Base-by-base conservation (phyloP, 2,113 vertebrate genomes). In the Protomyctophum bolini region DNA sequence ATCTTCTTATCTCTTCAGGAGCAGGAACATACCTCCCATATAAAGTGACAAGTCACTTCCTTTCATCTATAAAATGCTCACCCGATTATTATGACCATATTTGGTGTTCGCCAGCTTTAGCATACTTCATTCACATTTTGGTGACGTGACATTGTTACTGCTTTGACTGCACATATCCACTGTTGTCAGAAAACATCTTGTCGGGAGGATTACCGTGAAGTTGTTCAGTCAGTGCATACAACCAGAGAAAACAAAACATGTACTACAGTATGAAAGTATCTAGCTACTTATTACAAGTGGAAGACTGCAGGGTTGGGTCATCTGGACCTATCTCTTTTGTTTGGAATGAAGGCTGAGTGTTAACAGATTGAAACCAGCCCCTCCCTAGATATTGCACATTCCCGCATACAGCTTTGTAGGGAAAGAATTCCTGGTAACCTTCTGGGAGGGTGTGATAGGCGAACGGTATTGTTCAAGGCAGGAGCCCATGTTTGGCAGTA, bases 391-490 rank as follows among this genome's bases (percentile, higher is more conserved):
- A 69, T 67, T 58, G 69, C 60, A 41, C 7, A 14, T 47, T 21
- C 21, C 21, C 21, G n/a, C n/a, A n/a, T 21, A 21, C 21, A 56
- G 11, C 72, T 73, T 71, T 84, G 72, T 70, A 55, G 75, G 73
- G 46, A 85, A 84, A 55, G 79, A 85, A 87, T 87, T 81, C 77
- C 45, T 65, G 62, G 69, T 68, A 58, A 66, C 61, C 66, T 77
- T 29, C 11, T 71, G 73, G 64, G 74, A 58, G 81, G 80, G 68
- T 2, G 45, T 76, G 81, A 70, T 63, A 76, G 63, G 82, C 52
- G 56, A 80, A 60, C 64, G 58, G 77, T 15, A 86, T 80, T 72
- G 77, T 85, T 81, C 61, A 54, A 33, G 57, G 56, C 54, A 55
- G 7, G 12, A 52, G 48, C 9, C 47, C 51, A 41, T 41, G 33